These are phyloP conservation scores for Anas platyrhynchos DNA, from an alignment of 2,113 vertebrate species.

Conservation along the genomic window DNA sequence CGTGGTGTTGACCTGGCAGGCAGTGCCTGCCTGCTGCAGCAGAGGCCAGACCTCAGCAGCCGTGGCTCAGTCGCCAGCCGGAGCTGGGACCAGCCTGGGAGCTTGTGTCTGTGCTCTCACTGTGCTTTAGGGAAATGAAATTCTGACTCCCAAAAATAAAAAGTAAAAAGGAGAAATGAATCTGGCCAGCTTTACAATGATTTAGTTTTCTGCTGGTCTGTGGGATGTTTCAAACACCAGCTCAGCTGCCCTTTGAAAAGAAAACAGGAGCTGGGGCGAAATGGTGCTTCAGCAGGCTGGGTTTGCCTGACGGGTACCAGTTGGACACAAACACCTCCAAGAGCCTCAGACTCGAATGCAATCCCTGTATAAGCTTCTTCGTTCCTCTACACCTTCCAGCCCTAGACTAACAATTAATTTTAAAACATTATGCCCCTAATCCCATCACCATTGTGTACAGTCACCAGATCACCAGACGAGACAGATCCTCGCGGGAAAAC, in stretches of 20 bases:
- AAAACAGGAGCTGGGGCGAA: neutral
- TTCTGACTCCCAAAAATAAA: conserved; percentile 63
- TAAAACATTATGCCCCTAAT: conserved; percentile 23
- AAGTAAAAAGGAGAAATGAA: conserved; percentile 78
- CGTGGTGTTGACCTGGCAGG: neutral
- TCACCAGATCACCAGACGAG: conserved; percentile 19
- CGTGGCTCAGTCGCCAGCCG: neutral
- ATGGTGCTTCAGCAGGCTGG: neutral
- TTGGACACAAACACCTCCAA: neutral
- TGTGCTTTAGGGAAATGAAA: conserved; percentile 79
- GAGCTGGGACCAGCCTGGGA: neutral
- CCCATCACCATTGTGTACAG: neutral
- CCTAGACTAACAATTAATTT: conserved; percentile 12
- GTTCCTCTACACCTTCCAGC: neutral
- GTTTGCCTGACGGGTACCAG: neutral
- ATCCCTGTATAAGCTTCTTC: neutral
- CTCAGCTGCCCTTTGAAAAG: neutral
- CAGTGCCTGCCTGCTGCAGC: neutral
- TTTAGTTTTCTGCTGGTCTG: neutral
- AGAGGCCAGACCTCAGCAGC: neutral
- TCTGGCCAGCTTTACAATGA: conserved; percentile 32
- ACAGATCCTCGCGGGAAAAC: conserved; percentile 42
- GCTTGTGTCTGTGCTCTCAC: neutral
- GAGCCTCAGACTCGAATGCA: neutral
- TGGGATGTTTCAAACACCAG: conserved; percentile 9